Evolutionary conservation across 2,888 invertebrate genomes (phyloP), one percentile per base, ranked within the genome.

Genomic region (Tryphoninae sp.): DNA sequence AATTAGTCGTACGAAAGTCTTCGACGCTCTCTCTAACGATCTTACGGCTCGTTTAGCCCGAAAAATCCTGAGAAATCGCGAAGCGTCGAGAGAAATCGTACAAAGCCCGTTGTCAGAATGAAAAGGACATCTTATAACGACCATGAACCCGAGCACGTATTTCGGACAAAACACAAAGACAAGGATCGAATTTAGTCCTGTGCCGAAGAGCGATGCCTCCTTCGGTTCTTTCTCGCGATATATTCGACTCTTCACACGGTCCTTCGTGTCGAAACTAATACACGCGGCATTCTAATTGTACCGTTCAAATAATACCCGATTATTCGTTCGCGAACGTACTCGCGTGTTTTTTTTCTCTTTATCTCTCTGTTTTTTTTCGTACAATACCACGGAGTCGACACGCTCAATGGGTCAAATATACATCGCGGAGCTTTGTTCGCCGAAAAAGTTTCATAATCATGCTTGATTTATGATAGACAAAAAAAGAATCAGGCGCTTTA

Each of bases 361-460:
- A 33, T 33, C 33, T 33, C 33, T 33, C 33, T 33, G 33, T 33
- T 33, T 33, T 33, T 26, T 26, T 26, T 33, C 33, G 83, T 84
- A 83, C 68, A 81, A 80, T 85, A 84, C 86, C 83, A 84, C 84
- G 82, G 81, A 78, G 55, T 74, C 81, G 74, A 42, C 42, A 16
- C 58, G 83, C 81, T 88, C 89, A 87, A 87, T 86, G 84, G 86
- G 84, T 87, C 86, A 87, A 88, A 88, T 87, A 86, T 58, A 42
- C 26, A 86, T 86, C 86, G 83, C 73, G 83, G 81, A 84, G 86
- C 87, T 86, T 89, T 86, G 85, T 88, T 83, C 84, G 65, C 65
- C 65, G 81, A 84, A 88, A 87, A 49, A 11, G 81, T 89, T 88
- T 84, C 85, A 86, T 87, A 87, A 89, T 87, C 87, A 85, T 85